Evolutionary conservation across 2,797 vertebrate species (phyloP).

Genomic region (Sebastes vulpes): DNA sequence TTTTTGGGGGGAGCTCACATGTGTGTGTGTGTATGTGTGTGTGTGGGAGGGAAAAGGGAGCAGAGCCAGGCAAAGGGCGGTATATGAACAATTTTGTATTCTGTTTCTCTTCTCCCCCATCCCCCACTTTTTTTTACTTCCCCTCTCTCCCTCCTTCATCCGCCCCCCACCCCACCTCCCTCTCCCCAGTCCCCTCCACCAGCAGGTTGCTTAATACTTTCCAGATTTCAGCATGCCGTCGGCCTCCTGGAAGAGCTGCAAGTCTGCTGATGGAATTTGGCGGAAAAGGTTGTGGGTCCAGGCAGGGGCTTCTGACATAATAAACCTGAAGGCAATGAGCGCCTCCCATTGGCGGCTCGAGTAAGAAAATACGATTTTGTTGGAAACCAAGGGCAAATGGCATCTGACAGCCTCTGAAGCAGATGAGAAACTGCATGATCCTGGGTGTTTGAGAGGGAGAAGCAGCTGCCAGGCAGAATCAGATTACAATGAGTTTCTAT

Average conservation of each 20-base stretch:
- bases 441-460: constrained; percentile 47
- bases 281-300: constrained; percentile 70
- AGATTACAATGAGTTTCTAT: constrained; percentile 45
- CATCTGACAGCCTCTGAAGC: constrained; percentile 62
- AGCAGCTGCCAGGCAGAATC: constrained; percentile 74
- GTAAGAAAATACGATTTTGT: constrained; percentile 14
- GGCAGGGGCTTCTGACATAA: constrained; percentile 57
- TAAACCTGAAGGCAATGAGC: constrained; percentile 63
- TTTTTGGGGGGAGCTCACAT: constrained; percentile 4
- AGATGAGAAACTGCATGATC: constrained; percentile 51
- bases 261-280: constrained; percentile 85
- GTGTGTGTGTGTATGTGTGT: background rate
- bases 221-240: constrained; percentile 86
- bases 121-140: constrained; percentile 64
- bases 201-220: constrained; percentile 90
- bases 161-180: constrained; percentile 17
- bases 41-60: constrained; percentile 41
- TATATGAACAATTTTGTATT: constrained; percentile 82
- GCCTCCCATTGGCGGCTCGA: constrained; percentile 74
- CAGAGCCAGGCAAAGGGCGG: constrained; percentile 61
- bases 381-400: constrained; percentile 52
- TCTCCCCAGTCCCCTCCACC: constrained; percentile 66
- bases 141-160: constrained; percentile 36
- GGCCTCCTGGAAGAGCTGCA: constrained; percentile 78
- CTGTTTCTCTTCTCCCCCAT: constrained; percentile 73